Evolutionary conservation across 37 sponge, comb jelly and placozoan species (phyloP).

Genomic region (Cliona cf. orientalis): DNA sequence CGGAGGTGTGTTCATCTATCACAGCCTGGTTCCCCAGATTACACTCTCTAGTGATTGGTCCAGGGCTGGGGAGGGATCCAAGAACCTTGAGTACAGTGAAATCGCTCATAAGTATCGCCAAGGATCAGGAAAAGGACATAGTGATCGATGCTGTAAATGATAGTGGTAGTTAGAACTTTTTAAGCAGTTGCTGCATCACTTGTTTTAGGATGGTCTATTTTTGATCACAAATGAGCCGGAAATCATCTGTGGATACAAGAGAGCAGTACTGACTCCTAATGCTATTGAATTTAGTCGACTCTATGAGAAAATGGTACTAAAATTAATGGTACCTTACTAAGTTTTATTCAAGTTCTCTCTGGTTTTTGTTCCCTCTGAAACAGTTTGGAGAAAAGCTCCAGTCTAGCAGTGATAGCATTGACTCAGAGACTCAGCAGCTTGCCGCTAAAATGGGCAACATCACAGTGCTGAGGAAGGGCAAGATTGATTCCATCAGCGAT

Average conservation of each 20-base stretch:
- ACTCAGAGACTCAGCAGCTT: constrained; percentile 41
- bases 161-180: background rate
- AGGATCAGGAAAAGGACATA: constrained; percentile 63
- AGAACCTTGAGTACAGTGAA: constrained; percentile 60
- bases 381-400: constrained; percentile 26
- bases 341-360: too few relatives aligned
- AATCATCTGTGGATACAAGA: constrained; percentile 63
- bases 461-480: constrained; percentile 81
- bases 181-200: background rate
- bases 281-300: constrained; percentile 80
- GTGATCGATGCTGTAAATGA: constrained; percentile 90
- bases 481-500: constrained; percentile 81
- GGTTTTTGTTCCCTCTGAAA: background rate
- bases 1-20: constrained; percentile 1
- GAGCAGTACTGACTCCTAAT: constrained; percentile 93
- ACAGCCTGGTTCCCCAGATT: constrained; percentile 76
- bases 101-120: constrained; percentile 36
- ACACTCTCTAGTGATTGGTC: constrained; percentile 89
- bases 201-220: constrained; percentile 81
- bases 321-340: background rate
- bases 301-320: constrained; percentile 44
- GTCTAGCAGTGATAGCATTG: background rate
- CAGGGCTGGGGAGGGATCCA: constrained; percentile 89
- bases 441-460: constrained; percentile 76
- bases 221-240: constrained; percentile 75